Conservation (phyloP, 2,797 vertebrate genomes). For the Coilia nasus region DNA sequence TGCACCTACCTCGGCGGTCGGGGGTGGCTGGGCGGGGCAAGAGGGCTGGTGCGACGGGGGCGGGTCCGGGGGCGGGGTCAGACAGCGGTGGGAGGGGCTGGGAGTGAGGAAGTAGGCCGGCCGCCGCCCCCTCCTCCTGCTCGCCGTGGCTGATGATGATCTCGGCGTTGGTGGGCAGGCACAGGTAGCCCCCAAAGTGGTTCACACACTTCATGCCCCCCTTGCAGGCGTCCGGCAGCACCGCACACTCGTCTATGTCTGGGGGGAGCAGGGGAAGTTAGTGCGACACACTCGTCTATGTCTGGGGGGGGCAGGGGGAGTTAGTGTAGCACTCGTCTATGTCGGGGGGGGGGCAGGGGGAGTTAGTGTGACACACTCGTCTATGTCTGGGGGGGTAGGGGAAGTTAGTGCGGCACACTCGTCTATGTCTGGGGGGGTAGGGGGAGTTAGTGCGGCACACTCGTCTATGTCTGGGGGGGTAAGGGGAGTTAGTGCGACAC, state of each 20-base stretch:
- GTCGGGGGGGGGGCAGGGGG: too few relatives aligned
- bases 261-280: conserved; percentile 28
- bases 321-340: too few relatives aligned
- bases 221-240: conserved; percentile 84
- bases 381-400: too few relatives aligned
- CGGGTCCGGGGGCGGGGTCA: too few relatives aligned
- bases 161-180: conserved; percentile 84
- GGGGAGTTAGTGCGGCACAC: too few relatives aligned
- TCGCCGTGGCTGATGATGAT: conserved; percentile 76
- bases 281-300: neutral
- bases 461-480: too few relatives aligned
- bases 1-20: conserved; percentile 81
- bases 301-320: neutral
- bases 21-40: too few relatives aligned
- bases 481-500: too few relatives aligned
- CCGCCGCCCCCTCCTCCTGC: neutral
- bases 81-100: neutral
- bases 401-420: neutral
- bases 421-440: neutral
- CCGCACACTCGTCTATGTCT: conserved; percentile 88
- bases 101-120: conserved; percentile 24
- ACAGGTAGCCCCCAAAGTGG: conserved; percentile 87
- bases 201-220: conserved; percentile 89
- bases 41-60: too few relatives aligned
- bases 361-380: too few relatives aligned